Evolutionary conservation across 2,797 vertebrate species (phyloP).

Genomic region (Anableps anableps): DNA sequence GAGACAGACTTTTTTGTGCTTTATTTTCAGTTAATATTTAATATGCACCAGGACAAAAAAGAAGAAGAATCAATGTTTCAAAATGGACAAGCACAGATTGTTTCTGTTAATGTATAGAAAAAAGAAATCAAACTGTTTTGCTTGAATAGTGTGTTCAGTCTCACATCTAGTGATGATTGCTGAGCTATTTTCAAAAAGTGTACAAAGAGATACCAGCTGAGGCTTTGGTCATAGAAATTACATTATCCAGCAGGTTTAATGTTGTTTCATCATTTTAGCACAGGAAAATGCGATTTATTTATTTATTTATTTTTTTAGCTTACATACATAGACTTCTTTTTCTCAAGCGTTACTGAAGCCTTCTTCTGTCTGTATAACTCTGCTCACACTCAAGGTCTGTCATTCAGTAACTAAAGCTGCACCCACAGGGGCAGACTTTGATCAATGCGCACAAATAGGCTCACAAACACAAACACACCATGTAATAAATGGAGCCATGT

Average conservation of each 20-base stretch:
- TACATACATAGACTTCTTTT: slow-evolving; percentile 14
- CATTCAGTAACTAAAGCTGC: slow-evolving; percentile 66
- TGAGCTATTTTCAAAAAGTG: not conserved
- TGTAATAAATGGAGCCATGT: slow-evolving; percentile 27
- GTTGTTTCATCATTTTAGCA: slow-evolving; percentile 29
- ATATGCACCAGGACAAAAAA: not conserved
- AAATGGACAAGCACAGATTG: not conserved
- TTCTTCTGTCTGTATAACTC: slow-evolving; percentile 8
- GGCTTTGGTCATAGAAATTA: slow-evolving; percentile 11
- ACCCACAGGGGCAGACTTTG: slow-evolving; percentile 69
- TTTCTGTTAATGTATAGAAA: not conserved
- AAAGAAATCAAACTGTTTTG: not conserved
- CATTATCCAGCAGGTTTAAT: slow-evolving; percentile 12
- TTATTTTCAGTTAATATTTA: not conserved
- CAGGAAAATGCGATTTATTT: slow-evolving; percentile 9
- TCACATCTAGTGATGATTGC: not conserved
- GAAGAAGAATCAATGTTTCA: slow-evolving; percentile 2
- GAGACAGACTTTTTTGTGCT: not conserved
- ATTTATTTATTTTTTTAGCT: slow-evolving; percentile 36
- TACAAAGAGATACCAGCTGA: slow-evolving; percentile 14
- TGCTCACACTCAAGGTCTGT: slow-evolving; percentile 41
- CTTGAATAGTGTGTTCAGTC: not conserved
- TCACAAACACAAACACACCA: slow-evolving; percentile 21
- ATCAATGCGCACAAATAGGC: slow-evolving; percentile 53
- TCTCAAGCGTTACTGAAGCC: slow-evolving; percentile 10